Conservation (phyloP, 1,140 invertebrate species). For the Zaprionus tsacasi region DNA sequence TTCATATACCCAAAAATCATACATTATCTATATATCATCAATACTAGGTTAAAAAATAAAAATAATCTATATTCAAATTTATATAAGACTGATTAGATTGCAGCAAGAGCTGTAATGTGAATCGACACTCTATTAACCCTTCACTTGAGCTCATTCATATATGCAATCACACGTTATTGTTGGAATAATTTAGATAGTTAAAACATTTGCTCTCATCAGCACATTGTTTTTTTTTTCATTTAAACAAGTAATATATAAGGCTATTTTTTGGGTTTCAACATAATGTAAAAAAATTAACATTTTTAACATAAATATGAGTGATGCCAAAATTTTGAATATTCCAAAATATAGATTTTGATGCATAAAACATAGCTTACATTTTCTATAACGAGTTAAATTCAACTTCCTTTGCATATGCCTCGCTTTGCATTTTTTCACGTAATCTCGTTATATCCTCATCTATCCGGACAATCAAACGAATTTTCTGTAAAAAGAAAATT, state of each 20-base stretch:
- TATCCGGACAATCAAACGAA: conserved; percentile 91
- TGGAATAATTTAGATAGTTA: background rate
- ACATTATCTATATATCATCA: background rate
- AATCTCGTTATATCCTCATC: conserved; percentile 91
- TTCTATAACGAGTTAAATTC: conserved; percentile 68
- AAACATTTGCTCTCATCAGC: background rate
- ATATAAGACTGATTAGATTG: background rate
- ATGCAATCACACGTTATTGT: background rate
- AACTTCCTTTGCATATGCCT: conserved; percentile 81
- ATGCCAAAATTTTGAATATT: background rate
- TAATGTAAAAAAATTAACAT: conserved; percentile 15
- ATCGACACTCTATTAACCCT: background rate
- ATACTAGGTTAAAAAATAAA: background rate
- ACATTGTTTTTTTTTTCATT: background rate
- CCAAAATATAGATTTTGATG: background rate
- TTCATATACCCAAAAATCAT: background rate
- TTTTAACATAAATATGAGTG: conserved; percentile 25
- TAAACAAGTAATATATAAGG: background rate
- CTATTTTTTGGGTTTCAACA: background rate
- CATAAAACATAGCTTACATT: background rate
- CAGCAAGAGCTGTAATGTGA: background rate
- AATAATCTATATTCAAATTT: background rate
- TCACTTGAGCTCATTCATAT: background rate
- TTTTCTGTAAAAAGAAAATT: conserved; percentile 87
- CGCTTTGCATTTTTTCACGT: conserved; percentile 90